Percentiles rank a stretch among this genome's conserved stretches.
phyloP scores from a whole-genome alignment of 2,797 vertebrate genomes.

The Fistularia tabacaria region DNA sequence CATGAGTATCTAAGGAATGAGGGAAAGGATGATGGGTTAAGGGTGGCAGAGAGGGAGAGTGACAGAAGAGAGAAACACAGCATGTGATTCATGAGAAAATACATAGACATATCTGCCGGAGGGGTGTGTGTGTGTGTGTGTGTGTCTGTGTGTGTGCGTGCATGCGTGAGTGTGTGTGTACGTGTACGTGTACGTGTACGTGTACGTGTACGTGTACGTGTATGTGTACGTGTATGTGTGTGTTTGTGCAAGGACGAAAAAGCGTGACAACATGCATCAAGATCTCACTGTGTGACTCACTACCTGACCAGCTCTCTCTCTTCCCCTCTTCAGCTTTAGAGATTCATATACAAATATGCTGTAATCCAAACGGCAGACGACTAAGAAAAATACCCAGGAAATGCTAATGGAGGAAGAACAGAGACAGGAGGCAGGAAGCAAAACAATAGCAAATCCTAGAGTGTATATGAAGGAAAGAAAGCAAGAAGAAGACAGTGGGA shows the following conservation, averaged over 20 bases:
- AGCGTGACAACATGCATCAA: constrained; percentile 42
- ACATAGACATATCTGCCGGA: constrained; percentile 27
- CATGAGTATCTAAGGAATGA: constrained; percentile 5
- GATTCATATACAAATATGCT: constrained; percentile 16
- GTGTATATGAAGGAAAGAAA: constrained; percentile 27
- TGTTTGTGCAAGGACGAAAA: neutral
- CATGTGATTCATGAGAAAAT: constrained; percentile 31
- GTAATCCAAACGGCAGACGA: constrained; percentile 14
- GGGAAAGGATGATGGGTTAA: constrained; percentile 3
- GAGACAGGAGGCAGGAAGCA: constrained; percentile 2
- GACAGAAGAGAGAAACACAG: constrained; percentile 18
- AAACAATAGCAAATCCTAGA: constrained; percentile 40
- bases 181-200: too few species aligned
- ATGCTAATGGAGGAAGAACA: constrained; percentile 22
- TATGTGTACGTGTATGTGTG: too few species aligned
- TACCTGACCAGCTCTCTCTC: constrained; percentile 29
- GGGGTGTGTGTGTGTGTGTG: constrained; percentile 11
- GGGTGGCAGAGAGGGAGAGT: constrained; percentile 7
- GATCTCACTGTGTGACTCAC: constrained; percentile 45
- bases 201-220: constrained; percentile 4
- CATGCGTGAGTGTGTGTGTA: too few species aligned
- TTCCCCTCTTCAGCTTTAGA: neutral
- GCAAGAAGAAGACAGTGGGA: constrained; percentile 23
- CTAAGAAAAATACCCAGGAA: constrained; percentile 23
- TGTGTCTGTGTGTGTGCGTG: neutral